phyloP scores from a whole-genome alignment of 2,888 invertebrate species.

The Drosophila suboccidentalis region DNA sequence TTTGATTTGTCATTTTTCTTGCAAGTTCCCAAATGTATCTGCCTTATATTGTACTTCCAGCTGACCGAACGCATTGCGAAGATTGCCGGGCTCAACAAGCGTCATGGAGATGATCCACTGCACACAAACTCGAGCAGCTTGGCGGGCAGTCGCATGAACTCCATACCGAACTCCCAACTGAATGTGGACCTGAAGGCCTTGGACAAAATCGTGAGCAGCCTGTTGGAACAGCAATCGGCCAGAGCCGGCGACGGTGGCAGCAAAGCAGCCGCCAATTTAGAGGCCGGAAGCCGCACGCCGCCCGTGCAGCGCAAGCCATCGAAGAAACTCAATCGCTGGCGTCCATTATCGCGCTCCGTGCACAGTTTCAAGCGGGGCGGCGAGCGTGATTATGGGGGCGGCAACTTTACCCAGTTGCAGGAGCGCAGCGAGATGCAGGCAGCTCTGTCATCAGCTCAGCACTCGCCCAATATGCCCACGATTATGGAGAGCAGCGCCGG shows the following conservation, averaged over 20 bases:
- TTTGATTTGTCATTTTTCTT: not conserved
- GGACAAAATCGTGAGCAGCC: constrained; percentile 88
- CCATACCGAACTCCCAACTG: constrained; percentile 85
- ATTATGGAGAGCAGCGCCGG: constrained; percentile 83
- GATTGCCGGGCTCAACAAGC: constrained; percentile 80
- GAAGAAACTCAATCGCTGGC: constrained; percentile 84
- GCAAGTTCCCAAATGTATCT: not conserved
- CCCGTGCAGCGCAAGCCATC: constrained; percentile 67
- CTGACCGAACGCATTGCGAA: constrained; percentile 83
- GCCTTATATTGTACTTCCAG: constrained; percentile 53
- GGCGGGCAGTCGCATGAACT: constrained; percentile 79
- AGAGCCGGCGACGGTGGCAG: constrained; percentile 28
- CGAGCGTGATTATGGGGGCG: constrained; percentile 28
- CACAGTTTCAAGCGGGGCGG: constrained; percentile 73
- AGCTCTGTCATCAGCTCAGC: constrained; percentile 39
- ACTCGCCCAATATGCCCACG: constrained; percentile 84
- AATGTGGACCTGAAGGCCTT: constrained; percentile 88
- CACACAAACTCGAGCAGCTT: constrained; percentile 54
- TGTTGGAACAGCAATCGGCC: constrained; percentile 86
- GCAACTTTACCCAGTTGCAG: constrained; percentile 64
- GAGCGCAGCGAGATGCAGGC: constrained; percentile 55
- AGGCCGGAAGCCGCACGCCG: constrained; percentile 60
- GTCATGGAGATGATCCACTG: constrained; percentile 51
- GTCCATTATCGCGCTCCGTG: constrained; percentile 85
- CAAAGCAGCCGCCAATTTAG: constrained; percentile 19